Evolutionary conservation across 1,140 invertebrate genomes (phyloP).

Genomic region (Calliphora vicina): DNA sequence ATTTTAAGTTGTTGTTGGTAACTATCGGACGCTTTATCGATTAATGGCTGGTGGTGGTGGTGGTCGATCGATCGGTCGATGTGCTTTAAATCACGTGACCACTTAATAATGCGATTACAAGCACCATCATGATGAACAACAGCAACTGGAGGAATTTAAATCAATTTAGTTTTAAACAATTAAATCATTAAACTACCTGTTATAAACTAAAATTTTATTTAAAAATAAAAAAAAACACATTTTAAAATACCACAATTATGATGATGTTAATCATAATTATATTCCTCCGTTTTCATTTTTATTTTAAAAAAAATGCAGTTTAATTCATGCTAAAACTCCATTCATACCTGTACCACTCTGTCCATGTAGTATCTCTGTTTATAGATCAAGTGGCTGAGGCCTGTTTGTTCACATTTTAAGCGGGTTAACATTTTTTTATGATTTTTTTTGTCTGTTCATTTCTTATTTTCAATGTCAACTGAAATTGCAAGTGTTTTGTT

Average conservation of each 20-base stretch:
- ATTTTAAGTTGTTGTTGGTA: not conserved
- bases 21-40: not conserved
- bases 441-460: not conserved
- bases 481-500: not conserved
- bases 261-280: too few relatives aligned
- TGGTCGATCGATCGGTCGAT: not conserved
- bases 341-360: too few relatives aligned
- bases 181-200: not conserved
- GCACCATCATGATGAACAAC: not conserved
- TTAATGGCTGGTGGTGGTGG: not conserved
- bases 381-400: too few relatives aligned
- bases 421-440: not conserved
- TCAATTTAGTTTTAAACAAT: not conserved
- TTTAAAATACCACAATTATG: too few relatives aligned
- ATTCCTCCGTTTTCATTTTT: too few relatives aligned
- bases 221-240: not conserved
- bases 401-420: not conserved
- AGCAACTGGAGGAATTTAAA: not conserved
- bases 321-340: too few relatives aligned
- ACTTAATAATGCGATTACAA: not conserved
- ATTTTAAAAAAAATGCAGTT: too few relatives aligned
- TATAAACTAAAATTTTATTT: not conserved
- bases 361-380: too few relatives aligned
- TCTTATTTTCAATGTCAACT: not conserved
- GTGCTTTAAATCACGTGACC: slow-evolving; percentile 2